Evolutionary conservation across 2,888 invertebrate species (phyloP).

Genomic region (Lacanobia oleracea): DNA sequence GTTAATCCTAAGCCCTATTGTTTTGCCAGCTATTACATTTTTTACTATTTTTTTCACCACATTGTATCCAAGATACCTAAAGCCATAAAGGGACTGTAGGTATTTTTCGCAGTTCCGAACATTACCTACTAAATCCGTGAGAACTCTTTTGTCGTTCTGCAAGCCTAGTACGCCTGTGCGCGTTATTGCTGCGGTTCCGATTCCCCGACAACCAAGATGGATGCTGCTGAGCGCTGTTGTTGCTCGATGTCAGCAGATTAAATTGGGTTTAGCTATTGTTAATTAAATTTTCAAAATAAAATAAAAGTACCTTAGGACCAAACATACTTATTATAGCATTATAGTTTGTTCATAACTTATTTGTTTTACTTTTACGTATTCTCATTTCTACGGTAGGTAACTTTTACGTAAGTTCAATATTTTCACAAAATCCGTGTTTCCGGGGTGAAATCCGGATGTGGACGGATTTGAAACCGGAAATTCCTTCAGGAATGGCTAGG

Average conservation of each 20-base stretch:
- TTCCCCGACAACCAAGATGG: conserved; percentile 73
- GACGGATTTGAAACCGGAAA: conserved; percentile 75
- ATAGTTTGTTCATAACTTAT: not conserved
- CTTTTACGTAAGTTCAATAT: not conserved
- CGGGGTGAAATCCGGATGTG: conserved; percentile 51
- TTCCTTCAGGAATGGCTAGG: conserved; percentile 74
- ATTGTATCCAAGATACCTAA: not conserved
- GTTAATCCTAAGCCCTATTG: too few relatives aligned
- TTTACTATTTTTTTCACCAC: not conserved
- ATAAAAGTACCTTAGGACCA: not conserved
- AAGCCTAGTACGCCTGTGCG: conserved; percentile 78
- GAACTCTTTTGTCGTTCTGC: conserved; percentile 68
- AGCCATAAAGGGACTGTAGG: conserved; percentile 35
- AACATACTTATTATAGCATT: not conserved
- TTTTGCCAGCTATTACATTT: not conserved
- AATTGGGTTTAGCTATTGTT: too few relatives aligned
- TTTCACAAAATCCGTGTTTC: conserved; percentile 14
- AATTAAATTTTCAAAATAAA: not conserved
- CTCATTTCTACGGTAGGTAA: not conserved
- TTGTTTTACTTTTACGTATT: not conserved
- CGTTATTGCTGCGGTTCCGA: conserved; percentile 79
- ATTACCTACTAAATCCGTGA: conserved; percentile 39
- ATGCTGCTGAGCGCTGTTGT: conserved; percentile 53
- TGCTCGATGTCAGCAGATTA: conserved; percentile 10
- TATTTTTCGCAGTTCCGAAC: conserved; percentile 14